Evolutionary conservation across 2,113 vertebrate species (phyloP).

Genomic region (Mobula birostris): DNA sequence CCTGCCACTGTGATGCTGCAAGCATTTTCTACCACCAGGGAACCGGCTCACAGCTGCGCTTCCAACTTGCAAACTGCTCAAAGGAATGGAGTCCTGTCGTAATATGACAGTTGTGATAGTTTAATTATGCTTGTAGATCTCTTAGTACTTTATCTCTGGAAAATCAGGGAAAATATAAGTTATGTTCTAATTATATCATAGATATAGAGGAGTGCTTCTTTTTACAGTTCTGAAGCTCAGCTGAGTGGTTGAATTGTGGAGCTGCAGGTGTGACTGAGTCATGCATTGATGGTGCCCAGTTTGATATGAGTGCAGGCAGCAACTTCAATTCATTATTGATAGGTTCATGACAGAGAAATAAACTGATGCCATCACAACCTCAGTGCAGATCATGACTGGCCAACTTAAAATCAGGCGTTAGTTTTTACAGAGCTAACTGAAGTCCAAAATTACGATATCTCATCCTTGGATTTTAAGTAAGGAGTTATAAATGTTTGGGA

Average conservation of each 20-base stretch:
- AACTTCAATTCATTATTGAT: neutral
- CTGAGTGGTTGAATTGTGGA: neutral
- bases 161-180: neutral
- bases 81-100: no score
- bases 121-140: neutral
- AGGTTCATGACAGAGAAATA: neutral
- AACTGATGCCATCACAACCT: neutral
- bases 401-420: neutral
- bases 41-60: no score
- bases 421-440: neutral
- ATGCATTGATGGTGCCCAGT: neutral
- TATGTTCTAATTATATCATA: neutral
- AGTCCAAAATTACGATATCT: neutral
- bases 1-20: no score
- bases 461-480: neutral
- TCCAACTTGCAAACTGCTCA: no score
- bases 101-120: neutral
- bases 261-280: neutral
- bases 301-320: neutral
- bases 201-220: no score
- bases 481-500: neutral
- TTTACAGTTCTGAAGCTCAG: neutral
- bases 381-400: neutral
- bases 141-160: neutral
- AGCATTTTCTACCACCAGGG: no score